Conservation (phyloP, 2,113 vertebrate genomes). For the Chionodraco myersi region DNA sequence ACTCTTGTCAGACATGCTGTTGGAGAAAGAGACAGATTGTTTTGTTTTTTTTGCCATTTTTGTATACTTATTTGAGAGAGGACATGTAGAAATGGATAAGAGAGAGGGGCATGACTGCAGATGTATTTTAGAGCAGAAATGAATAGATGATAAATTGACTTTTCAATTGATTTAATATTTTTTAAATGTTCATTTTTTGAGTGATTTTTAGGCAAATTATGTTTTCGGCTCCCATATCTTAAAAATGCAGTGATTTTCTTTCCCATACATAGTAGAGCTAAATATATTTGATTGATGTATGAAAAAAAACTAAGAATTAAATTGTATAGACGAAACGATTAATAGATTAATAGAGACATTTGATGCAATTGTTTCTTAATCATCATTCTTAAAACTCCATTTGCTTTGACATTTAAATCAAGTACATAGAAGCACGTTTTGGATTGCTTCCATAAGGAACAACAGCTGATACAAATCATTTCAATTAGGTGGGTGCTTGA, state of each 20-base stretch:
- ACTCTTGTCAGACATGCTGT: constrained; percentile 85
- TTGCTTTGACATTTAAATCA: background rate
- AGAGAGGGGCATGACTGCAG: background rate
- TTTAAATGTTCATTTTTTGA: too few species aligned
- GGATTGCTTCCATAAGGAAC: background rate
- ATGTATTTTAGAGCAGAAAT: background rate
- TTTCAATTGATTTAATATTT: background rate
- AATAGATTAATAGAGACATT: background rate
- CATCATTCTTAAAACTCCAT: background rate
- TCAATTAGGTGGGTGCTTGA: background rate
- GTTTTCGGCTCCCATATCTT: background rate
- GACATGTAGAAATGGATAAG: too few species aligned
- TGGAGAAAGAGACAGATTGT: background rate
- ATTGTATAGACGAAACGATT: background rate
- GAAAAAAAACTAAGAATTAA: background rate
- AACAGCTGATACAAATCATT: background rate
- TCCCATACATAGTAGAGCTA: background rate
- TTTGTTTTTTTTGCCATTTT: background rate
- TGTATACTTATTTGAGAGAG: background rate
- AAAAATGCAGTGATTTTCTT: background rate
- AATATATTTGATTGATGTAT: background rate
- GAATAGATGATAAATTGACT: background rate
- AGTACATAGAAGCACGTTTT: background rate
- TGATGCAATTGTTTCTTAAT: background rate
- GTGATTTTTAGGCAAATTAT: background rate